Percentiles rank a stretch among this genome's conserved stretches.
phyloP scores from a whole-genome alignment of 2,797 vertebrate genomes.

The Numenius phaeopus region DNA sequence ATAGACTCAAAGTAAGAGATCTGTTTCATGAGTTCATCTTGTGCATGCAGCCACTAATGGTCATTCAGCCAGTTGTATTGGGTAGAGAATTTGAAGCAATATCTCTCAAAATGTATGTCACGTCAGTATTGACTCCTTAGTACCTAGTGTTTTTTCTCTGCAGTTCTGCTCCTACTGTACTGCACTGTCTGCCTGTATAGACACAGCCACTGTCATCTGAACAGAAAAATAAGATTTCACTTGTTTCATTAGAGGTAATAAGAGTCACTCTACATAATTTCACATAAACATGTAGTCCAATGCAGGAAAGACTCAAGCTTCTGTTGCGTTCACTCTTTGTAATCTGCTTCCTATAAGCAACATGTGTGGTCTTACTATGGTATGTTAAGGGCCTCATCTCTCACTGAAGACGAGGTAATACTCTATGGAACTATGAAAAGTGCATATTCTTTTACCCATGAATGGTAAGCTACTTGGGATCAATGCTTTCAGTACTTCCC shows the following conservation, averaged over 20 bases:
- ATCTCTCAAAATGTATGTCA: accelerated
- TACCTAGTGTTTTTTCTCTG: accelerated
- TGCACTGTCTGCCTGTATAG: background rate
- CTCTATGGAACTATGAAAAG: background rate
- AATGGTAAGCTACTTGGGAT: slow-evolving; percentile 36
- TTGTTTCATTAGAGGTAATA: background rate
- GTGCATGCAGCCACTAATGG: background rate
- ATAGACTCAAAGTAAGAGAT: background rate
- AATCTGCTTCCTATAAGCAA: background rate
- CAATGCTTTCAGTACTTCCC: slow-evolving; percentile 25
- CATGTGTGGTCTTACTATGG: background rate
- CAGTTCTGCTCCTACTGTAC: background rate
- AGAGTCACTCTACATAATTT: background rate
- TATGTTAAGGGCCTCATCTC: background rate
- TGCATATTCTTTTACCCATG: background rate
- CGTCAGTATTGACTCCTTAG: background rate
- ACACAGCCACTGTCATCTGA: background rate
- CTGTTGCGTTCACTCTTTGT: accelerated
- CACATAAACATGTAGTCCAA: background rate
- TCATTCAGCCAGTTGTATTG: background rate
- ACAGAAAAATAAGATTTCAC: background rate
- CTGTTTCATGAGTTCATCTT: background rate
- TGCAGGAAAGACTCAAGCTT: background rate
- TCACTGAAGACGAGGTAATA: background rate
- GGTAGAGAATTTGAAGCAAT: background rate